A percentile compares a stretch with the other conserved stretches of the same genome.
These are phyloP conservation scores for Gadus macrocephalus DNA, from an alignment of 2,113 vertebrate genomes.

Conservation along the genomic window DNA sequence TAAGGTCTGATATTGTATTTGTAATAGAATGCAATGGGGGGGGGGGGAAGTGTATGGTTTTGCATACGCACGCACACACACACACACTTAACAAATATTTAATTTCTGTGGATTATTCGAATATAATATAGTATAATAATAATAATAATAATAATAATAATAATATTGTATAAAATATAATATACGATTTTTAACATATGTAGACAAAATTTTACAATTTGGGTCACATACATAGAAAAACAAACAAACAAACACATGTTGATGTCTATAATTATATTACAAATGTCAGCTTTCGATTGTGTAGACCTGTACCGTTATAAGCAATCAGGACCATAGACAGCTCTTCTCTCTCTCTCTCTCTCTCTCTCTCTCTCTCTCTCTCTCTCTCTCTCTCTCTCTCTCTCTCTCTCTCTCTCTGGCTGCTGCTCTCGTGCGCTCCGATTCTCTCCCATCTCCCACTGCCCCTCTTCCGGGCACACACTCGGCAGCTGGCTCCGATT, in stretches of 20 bases:
- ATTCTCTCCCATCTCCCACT: neutral
- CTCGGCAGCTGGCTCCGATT: constrained; percentile 74
- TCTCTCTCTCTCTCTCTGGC: constrained; percentile 10
- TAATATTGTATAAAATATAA: too few species aligned
- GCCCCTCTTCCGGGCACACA: constrained; percentile 62
- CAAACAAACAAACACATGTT: neutral
- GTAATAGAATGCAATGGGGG: too few species aligned
- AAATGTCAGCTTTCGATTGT: neutral
- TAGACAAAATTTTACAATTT: too few species aligned
- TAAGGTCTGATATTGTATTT: too few species aligned
- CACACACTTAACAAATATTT: too few species aligned
- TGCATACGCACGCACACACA: too few species aligned
- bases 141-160: too few species aligned
- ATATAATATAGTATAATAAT: too few species aligned
- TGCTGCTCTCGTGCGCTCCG: constrained; percentile 3
- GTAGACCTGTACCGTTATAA: neutral
- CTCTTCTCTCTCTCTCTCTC: constrained; percentile 16
- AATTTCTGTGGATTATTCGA: too few species aligned
- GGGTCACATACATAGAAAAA: too few species aligned
- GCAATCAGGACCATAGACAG: constrained; percentile 53
- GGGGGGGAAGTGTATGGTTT: too few species aligned
- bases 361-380: constrained; percentile 19
- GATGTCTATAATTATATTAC: neutral
- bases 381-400: constrained; percentile 9
- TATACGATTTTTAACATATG: too few species aligned